Percentiles rank a stretch among this genome's conserved stretches.
Conservation (phyloP, 2,113 vertebrate genomes). For the Origma solitaria region DNA sequence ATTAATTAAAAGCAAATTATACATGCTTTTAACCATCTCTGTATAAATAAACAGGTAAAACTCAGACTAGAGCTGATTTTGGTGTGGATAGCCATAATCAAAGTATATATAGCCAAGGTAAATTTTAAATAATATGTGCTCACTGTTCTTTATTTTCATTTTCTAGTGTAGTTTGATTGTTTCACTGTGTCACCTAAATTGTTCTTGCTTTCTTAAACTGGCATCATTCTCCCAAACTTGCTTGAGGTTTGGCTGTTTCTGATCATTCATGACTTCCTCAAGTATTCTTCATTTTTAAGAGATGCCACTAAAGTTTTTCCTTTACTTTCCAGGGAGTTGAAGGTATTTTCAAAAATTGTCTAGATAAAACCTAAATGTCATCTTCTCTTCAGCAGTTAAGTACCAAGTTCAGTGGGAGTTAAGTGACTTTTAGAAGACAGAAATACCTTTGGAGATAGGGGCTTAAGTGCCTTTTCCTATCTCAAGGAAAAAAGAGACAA, state of each 20-base stretch:
- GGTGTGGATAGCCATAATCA: background rate
- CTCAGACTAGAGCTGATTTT: background rate
- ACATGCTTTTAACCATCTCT: background rate
- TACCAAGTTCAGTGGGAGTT: slow-evolving; percentile 22
- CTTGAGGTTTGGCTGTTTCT: background rate
- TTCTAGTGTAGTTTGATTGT: background rate
- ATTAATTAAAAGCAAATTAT: no score
- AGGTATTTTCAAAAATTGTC: slow-evolving; percentile 26
- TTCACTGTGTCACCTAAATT: background rate
- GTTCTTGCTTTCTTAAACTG: background rate
- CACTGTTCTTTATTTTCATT: background rate
- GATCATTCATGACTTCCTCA: background rate
- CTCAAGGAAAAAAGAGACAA: background rate
- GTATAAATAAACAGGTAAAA: background rate
- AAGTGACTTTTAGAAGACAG: slow-evolving; percentile 9
- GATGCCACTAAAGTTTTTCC: background rate
- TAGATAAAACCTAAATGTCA: slow-evolving; percentile 49
- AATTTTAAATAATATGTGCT: background rate
- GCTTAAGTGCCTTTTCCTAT: background rate
- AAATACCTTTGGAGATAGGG: background rate
- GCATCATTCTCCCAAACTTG: background rate
- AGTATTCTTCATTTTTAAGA: background rate
- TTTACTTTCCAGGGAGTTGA: background rate
- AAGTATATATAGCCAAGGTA: background rate
- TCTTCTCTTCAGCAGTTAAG: background rate